Evolutionary conservation across 2,113 vertebrate genomes (phyloP).

Genomic region (Rhabdomys dilectus): DNA sequence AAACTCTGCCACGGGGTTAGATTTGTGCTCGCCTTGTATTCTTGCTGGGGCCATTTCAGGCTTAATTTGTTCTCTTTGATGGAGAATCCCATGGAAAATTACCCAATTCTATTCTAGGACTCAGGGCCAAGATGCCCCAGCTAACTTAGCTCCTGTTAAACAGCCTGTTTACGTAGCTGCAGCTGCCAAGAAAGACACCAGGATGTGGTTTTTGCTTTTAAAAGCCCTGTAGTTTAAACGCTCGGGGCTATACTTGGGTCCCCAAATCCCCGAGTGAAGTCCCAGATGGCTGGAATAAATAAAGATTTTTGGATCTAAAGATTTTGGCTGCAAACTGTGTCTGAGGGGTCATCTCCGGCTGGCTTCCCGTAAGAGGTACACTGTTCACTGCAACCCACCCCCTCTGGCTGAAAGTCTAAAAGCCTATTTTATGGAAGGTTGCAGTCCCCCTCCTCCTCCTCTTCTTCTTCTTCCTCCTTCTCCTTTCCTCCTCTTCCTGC

Average conservation of each 20-base stretch:
- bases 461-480: too few species aligned
- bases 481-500: too few species aligned
- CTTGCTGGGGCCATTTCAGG: background rate
- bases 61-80: background rate
- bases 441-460: background rate
- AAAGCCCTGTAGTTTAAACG: too few species aligned
- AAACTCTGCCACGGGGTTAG: background rate
- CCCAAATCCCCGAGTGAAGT: background rate
- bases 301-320: too few species aligned
- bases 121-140: background rate
- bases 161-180: background rate
- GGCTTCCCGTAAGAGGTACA: background rate
- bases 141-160: background rate
- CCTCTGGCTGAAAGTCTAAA: slow-evolving; percentile 8
- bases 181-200: background rate
- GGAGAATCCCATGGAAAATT: slow-evolving; percentile 18
- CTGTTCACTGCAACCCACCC: background rate
- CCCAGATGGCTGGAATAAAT: background rate
- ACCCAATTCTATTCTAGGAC: background rate
- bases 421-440: slow-evolving; percentile 12
- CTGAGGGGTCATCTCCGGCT: background rate
- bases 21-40: background rate
- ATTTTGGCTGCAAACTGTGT: background rate
- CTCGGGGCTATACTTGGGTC: background rate
- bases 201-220: background rate